A percentile compares a stretch with the other conserved stretches of the same genome.
Evolutionary conservation across 1,140 invertebrate genomes (phyloP).

Genomic region (Leptonema lineaticorne): DNA sequence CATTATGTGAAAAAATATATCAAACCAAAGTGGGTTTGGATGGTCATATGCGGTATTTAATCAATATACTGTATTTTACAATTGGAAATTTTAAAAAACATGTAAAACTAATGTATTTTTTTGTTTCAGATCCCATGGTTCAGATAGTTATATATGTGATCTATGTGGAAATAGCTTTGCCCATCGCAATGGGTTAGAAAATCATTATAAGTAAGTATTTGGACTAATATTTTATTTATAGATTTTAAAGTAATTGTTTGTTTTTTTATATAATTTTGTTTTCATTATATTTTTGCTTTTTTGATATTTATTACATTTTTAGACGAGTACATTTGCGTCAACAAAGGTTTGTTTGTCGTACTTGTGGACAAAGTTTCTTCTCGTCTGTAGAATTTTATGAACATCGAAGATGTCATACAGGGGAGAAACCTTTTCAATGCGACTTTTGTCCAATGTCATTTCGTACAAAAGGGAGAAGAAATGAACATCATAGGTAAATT

Average conservation of each 20-base stretch:
- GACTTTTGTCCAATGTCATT: slow-evolving; percentile 49
- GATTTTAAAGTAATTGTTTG: not conserved
- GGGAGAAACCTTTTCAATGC: slow-evolving; percentile 52
- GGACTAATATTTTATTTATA: not conserved
- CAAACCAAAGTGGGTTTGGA: slow-evolving; percentile 40
- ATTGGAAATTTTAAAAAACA: not conserved
- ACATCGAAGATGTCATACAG: slow-evolving; percentile 44
- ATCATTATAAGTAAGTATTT: slow-evolving; percentile 36
- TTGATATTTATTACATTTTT: slow-evolving; percentile 7
- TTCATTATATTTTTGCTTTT: not conserved
- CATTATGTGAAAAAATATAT: slow-evolving; percentile 34
- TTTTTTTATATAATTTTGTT: slow-evolving; percentile 1
- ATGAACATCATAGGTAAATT: slow-evolving; percentile 39
- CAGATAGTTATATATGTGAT: slow-evolving; percentile 37
- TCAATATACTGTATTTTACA: not conserved
- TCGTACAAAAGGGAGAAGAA: slow-evolving; percentile 38
- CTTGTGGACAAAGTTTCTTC: slow-evolving; percentile 37
- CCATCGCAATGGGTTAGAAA: slow-evolving; percentile 38
- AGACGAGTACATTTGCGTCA: slow-evolving; percentile 38
- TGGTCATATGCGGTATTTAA: slow-evolving; percentile 37
- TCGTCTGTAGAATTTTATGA: slow-evolving; percentile 28
- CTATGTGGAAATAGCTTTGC: slow-evolving; percentile 39
- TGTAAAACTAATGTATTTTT: not conserved
- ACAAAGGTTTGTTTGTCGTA: slow-evolving; percentile 25
- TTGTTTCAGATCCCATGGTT: slow-evolving; percentile 34